phyloP scores from a whole-genome alignment of 2,797 vertebrate species.

The Gymnoscopelus microlampas region DNA sequence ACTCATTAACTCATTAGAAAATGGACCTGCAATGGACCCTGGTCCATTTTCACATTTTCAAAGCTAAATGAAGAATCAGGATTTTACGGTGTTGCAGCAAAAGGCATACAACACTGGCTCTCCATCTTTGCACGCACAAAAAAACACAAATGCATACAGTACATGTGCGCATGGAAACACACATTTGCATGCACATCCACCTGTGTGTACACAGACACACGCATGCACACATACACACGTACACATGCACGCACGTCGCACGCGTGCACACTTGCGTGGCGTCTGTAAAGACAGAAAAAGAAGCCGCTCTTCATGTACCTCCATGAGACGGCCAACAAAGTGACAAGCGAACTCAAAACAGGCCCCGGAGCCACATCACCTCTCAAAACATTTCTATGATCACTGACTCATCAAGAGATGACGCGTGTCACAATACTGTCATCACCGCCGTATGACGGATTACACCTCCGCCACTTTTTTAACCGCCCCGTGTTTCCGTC shows the following conservation, averaged over 20 bases:
- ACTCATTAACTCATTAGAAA: no score
- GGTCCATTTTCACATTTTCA: neutral
- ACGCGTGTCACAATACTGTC: neutral
- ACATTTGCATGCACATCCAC: neutral
- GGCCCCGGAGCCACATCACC: neutral
- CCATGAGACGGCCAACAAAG: neutral
- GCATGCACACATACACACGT: neutral
- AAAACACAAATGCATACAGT: no score
- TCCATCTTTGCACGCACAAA: no score
- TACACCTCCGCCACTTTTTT: neutral
- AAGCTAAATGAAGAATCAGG: no score
- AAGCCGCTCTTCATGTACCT: neutral
- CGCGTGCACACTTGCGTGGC: no score
- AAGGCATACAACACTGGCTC: neutral
- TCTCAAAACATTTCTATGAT: no score
- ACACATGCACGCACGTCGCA: neutral
- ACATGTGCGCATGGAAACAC: neutral
- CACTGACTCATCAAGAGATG: conserved; percentile 1
- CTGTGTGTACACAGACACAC: neutral
- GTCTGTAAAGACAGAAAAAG: no score
- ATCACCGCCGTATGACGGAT: neutral
- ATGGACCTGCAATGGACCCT: no score
- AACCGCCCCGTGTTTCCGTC: neutral
- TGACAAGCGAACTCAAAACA: neutral
- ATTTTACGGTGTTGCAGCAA: neutral